phyloP scores from a whole-genome alignment of 2,797 vertebrate species.

The Oceanodroma leucorhoa region DNA sequence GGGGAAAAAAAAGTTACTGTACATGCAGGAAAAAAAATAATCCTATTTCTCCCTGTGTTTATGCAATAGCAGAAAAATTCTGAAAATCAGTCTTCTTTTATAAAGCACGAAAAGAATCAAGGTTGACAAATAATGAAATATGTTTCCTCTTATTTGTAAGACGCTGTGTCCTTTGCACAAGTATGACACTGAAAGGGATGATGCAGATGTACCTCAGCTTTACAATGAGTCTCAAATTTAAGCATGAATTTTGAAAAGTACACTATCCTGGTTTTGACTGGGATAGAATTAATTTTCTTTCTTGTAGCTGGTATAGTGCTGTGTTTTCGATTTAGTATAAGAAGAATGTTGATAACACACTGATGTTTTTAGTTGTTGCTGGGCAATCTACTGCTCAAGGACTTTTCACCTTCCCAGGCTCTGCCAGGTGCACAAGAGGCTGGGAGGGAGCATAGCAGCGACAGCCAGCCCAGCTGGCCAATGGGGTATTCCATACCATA shows the following conservation, averaged over 20 bases:
- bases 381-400: too few species aligned
- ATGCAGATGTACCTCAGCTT: background rate
- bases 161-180: background rate
- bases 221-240: background rate
- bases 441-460: too few species aligned
- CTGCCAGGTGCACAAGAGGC: too few species aligned
- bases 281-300: too few species aligned
- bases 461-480: too few species aligned
- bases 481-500: too few species aligned
- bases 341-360: too few species aligned
- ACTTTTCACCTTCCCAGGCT: too few species aligned
- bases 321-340: too few species aligned
- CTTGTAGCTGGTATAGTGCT: too few species aligned
- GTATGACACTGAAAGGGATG: background rate
- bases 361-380: too few species aligned
- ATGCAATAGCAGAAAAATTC: background rate
- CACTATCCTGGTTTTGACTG: too few species aligned
- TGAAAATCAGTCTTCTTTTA: background rate
- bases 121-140: background rate
- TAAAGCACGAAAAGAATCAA: background rate
- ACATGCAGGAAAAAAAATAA: background rate
- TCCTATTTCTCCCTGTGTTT: background rate
- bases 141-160: background rate
- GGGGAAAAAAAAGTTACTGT: background rate
- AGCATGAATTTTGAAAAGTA: background rate